Evolutionary conservation across 2,797 vertebrate species (phyloP).

Genomic region (Odontamblyopus lacepedii): DNA sequence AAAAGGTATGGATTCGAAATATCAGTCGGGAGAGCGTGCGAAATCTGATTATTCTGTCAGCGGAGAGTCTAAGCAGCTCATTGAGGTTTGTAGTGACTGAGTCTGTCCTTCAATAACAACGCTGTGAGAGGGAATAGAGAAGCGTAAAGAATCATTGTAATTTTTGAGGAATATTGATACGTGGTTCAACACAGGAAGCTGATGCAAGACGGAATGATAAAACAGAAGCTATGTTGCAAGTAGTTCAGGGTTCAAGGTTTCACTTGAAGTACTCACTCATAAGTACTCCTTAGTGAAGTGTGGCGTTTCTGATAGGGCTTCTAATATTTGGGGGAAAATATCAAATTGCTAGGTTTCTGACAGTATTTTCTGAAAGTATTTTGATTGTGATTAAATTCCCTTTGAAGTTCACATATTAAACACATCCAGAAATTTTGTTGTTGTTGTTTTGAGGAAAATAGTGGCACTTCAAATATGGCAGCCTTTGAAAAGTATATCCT

Average conservation of each 20-base stretch:
- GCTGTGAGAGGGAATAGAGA: conserved; percentile 33
- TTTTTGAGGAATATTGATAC: conserved; percentile 32
- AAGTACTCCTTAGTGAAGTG: neutral
- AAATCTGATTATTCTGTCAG: conserved; percentile 50
- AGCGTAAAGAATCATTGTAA: conserved; percentile 17
- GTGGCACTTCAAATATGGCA: no score
- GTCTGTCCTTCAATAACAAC: conserved; percentile 39
- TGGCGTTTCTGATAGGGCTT: neutral
- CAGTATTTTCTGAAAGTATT: no score
- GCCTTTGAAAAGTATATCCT: no score
- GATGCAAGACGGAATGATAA: neutral
- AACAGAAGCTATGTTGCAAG: neutral
- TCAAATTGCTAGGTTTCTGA: no score
- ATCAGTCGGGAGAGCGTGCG: conserved; percentile 20
- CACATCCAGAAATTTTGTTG: no score
- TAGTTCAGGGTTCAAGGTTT: neutral
- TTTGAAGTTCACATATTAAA: no score
- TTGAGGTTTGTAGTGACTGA: conserved; percentile 38
- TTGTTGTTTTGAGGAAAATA: no score
- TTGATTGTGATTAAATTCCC: no score
- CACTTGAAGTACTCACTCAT: neutral
- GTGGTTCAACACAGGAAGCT: conserved; percentile 1
- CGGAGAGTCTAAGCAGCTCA: conserved; percentile 39
- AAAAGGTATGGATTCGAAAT: conserved; percentile 27
- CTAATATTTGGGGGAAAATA: no score